Conservation (phyloP, 2,113 vertebrate species). For the Tupaia chinensis region DNA sequence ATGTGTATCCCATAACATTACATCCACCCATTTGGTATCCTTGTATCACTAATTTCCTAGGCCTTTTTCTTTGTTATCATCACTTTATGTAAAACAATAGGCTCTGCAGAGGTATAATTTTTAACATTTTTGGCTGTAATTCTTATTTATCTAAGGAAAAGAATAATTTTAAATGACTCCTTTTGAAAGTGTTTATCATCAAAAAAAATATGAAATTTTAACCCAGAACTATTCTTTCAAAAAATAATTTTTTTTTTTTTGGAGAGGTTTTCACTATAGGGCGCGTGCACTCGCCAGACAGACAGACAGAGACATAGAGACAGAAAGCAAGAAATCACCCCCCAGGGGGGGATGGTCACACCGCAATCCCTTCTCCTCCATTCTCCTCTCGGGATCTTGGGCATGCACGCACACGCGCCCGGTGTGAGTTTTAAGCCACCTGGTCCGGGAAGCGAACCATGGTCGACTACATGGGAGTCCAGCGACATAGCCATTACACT, state of each 20-base stretch:
- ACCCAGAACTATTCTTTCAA: neutral
- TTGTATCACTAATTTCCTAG: neutral
- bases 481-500: no score
- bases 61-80: neutral
- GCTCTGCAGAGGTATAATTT: neutral
- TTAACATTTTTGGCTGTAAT: constrained; percentile 35
- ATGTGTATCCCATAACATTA: neutral
- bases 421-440: no score
- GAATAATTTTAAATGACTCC: neutral
- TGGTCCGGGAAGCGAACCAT: no score
- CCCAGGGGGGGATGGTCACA: no score
- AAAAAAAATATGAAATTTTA: constrained; percentile 64
- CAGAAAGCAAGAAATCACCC: no score
- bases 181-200: neutral
- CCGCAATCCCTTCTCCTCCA: no score
- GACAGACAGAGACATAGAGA: no score
- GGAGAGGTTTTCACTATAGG: no score
- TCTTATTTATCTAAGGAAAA: constrained; percentile 46
- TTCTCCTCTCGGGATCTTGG: no score
- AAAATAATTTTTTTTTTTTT: neutral
- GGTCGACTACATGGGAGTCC: no score
- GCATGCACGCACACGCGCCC: no score
- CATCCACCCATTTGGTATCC: neutral
- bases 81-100: neutral
- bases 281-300: no score